Base-by-base conservation (phyloP, 2,113 vertebrate genomes). In the Tautogolabrus adspersus region DNA sequence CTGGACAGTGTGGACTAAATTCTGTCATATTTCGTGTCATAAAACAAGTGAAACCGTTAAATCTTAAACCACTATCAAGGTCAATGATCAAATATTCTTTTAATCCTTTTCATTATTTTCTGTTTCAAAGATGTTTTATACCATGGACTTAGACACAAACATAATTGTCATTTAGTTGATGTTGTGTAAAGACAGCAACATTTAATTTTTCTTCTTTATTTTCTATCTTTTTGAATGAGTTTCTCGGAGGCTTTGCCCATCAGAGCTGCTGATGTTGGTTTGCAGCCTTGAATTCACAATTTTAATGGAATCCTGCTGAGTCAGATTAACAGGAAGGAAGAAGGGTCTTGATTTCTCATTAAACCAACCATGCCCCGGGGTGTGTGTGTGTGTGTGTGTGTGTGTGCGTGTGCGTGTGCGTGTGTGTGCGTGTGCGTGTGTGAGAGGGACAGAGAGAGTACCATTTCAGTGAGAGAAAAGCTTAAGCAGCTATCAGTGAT, bases 301-400 rank as follows among this genome's bases (percentile, higher is more conserved):
- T 66, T 57, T 72, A 13, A 47, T 44, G 7, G 21, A 55, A 9
- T 49, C 54, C 47, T 26, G 40, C 22, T 78, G 55, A 70, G 23
- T 77, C 46, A 46, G 37, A 63, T 60, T 67, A 13, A 61, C 47
- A 52, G 19, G 71, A 73, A 71, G 71, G 55, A 65, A 57, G 30
- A 15, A 8, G 21, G 59, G 54, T 60, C 42, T 51, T 68, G 47
- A 77, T 54, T 52, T 62, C 13, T 57, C 23, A 40, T 1, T 66
- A 16, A 51, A 47, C 16, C 34, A 44, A 44, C 42, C 58, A 52
- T 34, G 10, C 79, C 66, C 70, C 34, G 12, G 47, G 16, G 22
- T 62, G 13, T 62, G 49, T 66, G 13, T 52, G 57, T 57, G 38
- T 21, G 21, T 62, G 18, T 66, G 55, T 66, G 13, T 51, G 62